Evolutionary conservation across 2,113 vertebrate genomes (phyloP), one percentile per base, ranked within the genome.

Genomic region (Actenoides hombroni): DNA sequence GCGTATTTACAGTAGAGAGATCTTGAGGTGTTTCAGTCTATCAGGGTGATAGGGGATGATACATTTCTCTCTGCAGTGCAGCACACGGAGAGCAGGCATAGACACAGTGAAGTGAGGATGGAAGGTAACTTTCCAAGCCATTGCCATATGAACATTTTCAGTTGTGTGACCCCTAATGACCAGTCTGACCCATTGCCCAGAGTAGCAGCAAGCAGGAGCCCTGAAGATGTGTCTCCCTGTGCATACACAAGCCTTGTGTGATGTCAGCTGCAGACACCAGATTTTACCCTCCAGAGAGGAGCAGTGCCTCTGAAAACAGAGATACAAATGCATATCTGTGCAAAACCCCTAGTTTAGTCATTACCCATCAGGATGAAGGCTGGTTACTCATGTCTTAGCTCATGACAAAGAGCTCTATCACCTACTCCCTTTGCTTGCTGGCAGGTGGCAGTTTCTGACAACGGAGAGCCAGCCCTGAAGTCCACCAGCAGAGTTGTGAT

Each of bases 401-500:
- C 60, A 60, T 2, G 0, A 56, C 51, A 19, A 4, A 25, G 33
- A 39, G 44, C 51, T 90, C 48, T 88, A 60, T 68, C 76, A 78
- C 57, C 42, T 13, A 0, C 23, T 70, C 11, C 7, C 26, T 91
- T 79, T 71, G 17, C 94, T 96, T 94, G 48, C 92, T 90, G 90
- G 57, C 94, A 99, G 99, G 99, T 99, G 17, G 98, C 98, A 3
- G 99, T 99, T 63, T 98, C 98, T 2, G 99, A 99, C 97, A 98
- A 99, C 0, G 99, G 99, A 25, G 96, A 98, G 7, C 99, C 99
- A 5, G 26, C 97, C 5, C 91, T 99, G n/a, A 98, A 97, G 79
- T 99, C 99, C 91, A 99, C 98, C 61, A 98, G 99, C 93, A 99
- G 98, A 42, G 98, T 99, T 0, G 98, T 99, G 84, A 98, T 99